Conservation (phyloP, 2,797 vertebrate species). For the Mastacembelus armatus region DNA sequence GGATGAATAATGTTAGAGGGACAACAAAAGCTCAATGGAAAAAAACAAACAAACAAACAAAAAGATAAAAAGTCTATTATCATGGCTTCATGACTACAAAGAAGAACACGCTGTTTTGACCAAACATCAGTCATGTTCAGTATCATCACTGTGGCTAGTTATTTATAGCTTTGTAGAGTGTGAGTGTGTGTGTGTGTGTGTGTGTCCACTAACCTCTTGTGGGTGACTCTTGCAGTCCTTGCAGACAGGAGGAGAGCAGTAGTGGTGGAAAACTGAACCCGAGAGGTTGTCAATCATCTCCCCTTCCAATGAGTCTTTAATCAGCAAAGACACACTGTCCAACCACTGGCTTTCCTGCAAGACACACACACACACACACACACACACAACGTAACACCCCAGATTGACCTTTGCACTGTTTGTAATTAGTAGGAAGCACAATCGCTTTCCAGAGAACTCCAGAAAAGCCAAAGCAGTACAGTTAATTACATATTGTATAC, state of each 20-base stretch:
- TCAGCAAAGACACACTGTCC: slow-evolving; percentile 98
- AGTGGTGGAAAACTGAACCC: slow-evolving; percentile 96
- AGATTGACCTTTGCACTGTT: too few species aligned
- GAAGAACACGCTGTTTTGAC: too few species aligned
- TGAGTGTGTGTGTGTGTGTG: neutral
- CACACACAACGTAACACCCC: too few species aligned
- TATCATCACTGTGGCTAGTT: too few species aligned
- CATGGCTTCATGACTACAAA: slow-evolving; percentile 4
- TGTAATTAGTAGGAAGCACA: too few species aligned
- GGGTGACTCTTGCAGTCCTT: slow-evolving; percentile 90
- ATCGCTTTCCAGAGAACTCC: too few species aligned
- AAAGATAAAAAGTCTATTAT: too few species aligned
- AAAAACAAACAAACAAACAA: too few species aligned
- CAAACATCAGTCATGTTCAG: too few species aligned
- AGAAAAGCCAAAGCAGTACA: too few species aligned
- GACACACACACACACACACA: slow-evolving; percentile 39
- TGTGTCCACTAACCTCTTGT: slow-evolving; percentile 86
- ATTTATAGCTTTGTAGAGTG: slow-evolving; percentile 14
- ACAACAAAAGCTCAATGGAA: neutral
- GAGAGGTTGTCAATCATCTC: slow-evolving; percentile 99
- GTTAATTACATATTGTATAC: too few species aligned
- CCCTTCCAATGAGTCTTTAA: slow-evolving; percentile 96
- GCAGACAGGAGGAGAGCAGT: slow-evolving; percentile 90
- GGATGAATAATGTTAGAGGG: neutral
- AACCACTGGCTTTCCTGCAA: slow-evolving; percentile 97